Conservation (phyloP, 2,113 vertebrate species). For the Marcusenius ussheri region DNA sequence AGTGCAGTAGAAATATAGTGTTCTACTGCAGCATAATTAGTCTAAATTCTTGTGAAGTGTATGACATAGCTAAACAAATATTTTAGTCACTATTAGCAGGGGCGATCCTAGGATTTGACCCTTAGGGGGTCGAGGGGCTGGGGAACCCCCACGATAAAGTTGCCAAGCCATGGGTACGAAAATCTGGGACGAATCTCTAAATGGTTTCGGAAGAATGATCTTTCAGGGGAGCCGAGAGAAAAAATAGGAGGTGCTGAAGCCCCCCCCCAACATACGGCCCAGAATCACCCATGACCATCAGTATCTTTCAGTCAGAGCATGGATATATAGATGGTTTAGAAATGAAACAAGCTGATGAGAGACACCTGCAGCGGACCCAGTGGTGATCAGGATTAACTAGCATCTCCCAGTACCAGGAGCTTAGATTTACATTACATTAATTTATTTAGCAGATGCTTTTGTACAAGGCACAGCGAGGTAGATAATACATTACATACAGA, state of each 20-base stretch:
- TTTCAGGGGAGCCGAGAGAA: neutral
- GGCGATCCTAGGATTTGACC: neutral
- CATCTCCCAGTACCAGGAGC: neutral
- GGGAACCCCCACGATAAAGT: neutral
- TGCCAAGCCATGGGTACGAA: neutral
- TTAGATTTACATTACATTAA: neutral
- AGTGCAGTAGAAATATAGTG: neutral
- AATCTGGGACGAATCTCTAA: neutral
- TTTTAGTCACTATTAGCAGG: neutral
- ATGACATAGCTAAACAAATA: neutral
- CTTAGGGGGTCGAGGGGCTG: neutral
- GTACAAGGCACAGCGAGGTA: neutral
- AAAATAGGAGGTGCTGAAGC: no score
- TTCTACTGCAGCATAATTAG: neutral
- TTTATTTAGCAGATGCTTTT: neutral
- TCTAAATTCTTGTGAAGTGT: neutral
- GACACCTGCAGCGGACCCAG: neutral
- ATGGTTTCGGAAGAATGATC: neutral
- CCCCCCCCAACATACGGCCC: no score
- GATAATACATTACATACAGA: neutral
- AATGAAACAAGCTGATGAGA: neutral
- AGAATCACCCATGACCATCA: neutral
- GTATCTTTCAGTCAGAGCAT: neutral
- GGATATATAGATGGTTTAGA: neutral
- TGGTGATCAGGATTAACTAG: neutral